Evolutionary conservation across 2,113 vertebrate species (phyloP), one percentile per base, ranked within the genome.

Genomic region (Mustela lutreola): DNA sequence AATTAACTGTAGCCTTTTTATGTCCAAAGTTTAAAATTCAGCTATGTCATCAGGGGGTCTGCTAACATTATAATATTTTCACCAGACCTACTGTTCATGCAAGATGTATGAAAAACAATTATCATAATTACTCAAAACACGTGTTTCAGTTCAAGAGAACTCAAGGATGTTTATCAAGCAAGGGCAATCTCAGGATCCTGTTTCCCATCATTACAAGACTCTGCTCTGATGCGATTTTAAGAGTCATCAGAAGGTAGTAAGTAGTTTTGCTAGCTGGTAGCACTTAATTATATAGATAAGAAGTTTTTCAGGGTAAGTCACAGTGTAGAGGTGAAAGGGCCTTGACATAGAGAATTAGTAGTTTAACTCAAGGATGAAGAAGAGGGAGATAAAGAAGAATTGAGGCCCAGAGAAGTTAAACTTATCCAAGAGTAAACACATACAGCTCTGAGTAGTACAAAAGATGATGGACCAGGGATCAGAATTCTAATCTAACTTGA

Each of bases 71-170:
- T 36, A 45, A 5, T 80, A 31, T 67, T 87, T 95, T 93, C 65
- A 76, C 18, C 31, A 87, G 76, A 28, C 1, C 39, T 10, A 76
- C 18, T n/a, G 5, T 48, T 48, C 28, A 67, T 31, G 19, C 33
- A 86, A 92, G 50, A 78, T 4, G 33, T 16, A 16, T 53, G 53
- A 90, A 63, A 21, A 89, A 63, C 8, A 80, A 79, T 0, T 84
- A 62, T 48, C 11, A 7, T 53, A 67, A 94, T 31, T 71, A 97
- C 75, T 86, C 48, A 56, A 86, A 95, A 89, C 36, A 87, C 12
- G 8, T 11, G 45, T 58, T 78, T 73, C 10, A 63, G 8, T 39
- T 75, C 36, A 65, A 56, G 11, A 42, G 15, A 92, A 92, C 5
- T 79, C 65, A 73, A 87, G 53, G 48, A 71, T 60, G 42, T 48